phyloP scores from a whole-genome alignment of 2,888 invertebrate genomes.

The Melangyna quadrimaculata region DNA sequence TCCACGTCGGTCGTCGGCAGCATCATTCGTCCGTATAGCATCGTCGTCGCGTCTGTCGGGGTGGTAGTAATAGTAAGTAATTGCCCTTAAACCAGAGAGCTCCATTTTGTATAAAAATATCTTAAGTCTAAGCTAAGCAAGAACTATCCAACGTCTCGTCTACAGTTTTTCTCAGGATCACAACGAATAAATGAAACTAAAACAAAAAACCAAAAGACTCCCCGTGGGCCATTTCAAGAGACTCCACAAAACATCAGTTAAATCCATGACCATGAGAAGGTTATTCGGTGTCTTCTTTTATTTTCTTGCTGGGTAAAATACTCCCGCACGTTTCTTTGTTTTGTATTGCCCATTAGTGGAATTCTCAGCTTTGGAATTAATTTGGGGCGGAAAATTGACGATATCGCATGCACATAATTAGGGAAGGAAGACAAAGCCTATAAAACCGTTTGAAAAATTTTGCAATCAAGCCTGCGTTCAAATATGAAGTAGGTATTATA shows the following conservation, averaged over 20 bases:
- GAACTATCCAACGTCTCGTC: slow-evolving; percentile 33
- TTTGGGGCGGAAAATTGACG: slow-evolving; percentile 44
- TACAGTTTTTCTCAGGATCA: slow-evolving; percentile 61
- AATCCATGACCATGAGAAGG: slow-evolving; percentile 45
- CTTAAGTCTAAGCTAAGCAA: neutral
- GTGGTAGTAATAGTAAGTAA: slow-evolving; percentile 42
- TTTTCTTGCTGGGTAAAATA: neutral
- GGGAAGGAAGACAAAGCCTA: neutral
- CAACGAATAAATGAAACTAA: neutral
- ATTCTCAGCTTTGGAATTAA: slow-evolving; percentile 11
- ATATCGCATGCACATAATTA: slow-evolving; percentile 64
- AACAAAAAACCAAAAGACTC: neutral
- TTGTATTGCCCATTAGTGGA: slow-evolving; percentile 27
- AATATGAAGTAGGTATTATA: neutral
- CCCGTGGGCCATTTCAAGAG: slow-evolving; percentile 4
- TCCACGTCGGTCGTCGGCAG: neutral
- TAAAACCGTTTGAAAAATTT: neutral
- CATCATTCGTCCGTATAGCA: no score
- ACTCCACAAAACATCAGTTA: slow-evolving; percentile 18
- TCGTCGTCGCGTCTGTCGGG: neutral
- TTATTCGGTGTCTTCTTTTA: slow-evolving; percentile 28
- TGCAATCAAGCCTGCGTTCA: neutral
- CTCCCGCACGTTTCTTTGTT: slow-evolving; percentile 15
- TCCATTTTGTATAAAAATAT: neutral
- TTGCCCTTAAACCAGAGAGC: slow-evolving; percentile 48